A percentile compares a stretch with the other conserved stretches of the same genome.
These are phyloP conservation scores for Procapra przewalskii DNA, from an alignment of 2,113 vertebrate species.

Conservation along the genomic window DNA sequence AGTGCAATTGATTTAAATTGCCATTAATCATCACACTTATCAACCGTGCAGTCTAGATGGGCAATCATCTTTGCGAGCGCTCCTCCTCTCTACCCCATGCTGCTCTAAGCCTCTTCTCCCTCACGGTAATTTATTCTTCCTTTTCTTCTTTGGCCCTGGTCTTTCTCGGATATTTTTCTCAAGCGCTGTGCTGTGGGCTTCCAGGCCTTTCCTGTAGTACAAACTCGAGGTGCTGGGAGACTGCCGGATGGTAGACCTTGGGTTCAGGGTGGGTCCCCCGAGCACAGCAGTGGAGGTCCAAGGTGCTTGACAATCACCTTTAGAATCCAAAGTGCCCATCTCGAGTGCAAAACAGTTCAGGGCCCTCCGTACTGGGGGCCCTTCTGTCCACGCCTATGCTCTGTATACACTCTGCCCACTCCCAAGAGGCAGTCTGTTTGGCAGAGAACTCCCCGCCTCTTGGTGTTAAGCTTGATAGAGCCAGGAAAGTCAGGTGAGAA, in stretches of 20 bases:
- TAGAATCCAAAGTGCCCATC: background rate
- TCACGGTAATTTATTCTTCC: slow-evolving; percentile 55
- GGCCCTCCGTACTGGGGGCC: background rate
- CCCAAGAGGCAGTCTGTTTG: background rate
- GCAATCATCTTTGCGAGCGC: slow-evolving; percentile 54
- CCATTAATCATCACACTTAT: slow-evolving; percentile 72
- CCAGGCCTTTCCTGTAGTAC: background rate
- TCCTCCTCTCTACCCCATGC: slow-evolving; percentile 61
- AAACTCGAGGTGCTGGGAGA: background rate
- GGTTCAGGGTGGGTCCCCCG: background rate
- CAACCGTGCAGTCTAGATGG: slow-evolving; percentile 56
- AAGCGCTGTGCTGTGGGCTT: slow-evolving; percentile 25
- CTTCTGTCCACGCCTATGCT: background rate
- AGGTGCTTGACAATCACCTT: background rate
- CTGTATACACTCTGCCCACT: background rate
- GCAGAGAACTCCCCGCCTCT: background rate
- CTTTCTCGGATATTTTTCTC: slow-evolving; percentile 38
- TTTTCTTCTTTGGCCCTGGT: slow-evolving; percentile 54
- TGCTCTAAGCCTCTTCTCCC: slow-evolving; percentile 52
- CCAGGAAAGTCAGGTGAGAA: background rate
- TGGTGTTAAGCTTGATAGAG: background rate
- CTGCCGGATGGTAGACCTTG: background rate
- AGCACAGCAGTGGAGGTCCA: background rate
- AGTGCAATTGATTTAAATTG: slow-evolving; percentile 74
- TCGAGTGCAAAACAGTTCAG: background rate